Percentiles rank a stretch among this genome's conserved stretches.
phyloP scores from a whole-genome alignment of 2,888 invertebrate genomes.

The Nesidiocoris tenuis region DNA sequence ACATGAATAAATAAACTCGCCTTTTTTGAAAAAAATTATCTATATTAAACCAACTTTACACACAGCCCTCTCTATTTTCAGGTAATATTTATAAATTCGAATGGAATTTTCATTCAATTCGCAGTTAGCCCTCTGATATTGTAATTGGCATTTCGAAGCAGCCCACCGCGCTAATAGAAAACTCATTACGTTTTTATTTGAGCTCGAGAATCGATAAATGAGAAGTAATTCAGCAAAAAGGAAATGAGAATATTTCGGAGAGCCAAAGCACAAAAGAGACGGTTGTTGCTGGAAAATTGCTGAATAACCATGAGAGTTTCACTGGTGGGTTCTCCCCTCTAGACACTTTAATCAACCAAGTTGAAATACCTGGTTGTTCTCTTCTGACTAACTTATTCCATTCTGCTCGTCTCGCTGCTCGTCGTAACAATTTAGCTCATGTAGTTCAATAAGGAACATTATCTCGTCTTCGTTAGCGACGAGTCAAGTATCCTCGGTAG shows the following conservation, averaged over 20 bases:
- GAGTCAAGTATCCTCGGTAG: not conserved
- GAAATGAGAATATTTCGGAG: not conserved
- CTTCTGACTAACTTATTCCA: not conserved
- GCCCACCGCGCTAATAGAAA: no score
- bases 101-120: no score
- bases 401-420: not conserved
- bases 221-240: not conserved
- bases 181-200: not conserved
- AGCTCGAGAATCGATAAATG: not conserved
- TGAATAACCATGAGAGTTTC: not conserved
- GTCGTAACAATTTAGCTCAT: not conserved
- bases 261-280: not conserved
- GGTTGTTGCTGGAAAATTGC: not conserved
- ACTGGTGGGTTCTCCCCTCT: not conserved
- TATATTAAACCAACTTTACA: no score
- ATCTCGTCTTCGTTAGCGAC: not conserved
- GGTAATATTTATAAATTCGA: no score
- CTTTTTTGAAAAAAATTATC: no score
- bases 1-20: no score
- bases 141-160: no score
- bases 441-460: not conserved
- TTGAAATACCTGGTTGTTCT: not conserved
- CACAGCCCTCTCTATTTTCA: no score
- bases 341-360: not conserved
- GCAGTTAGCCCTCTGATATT: no score